Evolutionary conservation across 1,140 invertebrate genomes (phyloP).

Genomic region (Dysdera silvatica): DNA sequence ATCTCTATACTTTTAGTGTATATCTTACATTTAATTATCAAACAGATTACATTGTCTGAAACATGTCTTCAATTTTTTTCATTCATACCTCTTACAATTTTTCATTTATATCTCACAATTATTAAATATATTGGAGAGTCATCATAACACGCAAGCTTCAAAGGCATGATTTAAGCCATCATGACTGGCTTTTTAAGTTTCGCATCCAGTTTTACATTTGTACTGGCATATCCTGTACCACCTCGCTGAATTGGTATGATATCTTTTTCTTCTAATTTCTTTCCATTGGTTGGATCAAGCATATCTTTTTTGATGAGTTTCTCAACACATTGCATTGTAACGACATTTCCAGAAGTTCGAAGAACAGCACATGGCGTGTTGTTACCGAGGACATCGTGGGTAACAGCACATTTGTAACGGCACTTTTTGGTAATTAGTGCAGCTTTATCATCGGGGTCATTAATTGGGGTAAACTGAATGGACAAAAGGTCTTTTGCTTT

Average conservation of each 20-base stretch:
- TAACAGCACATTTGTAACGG: conserved; percentile 94
- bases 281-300: conserved; percentile 85
- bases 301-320: conserved; percentile 95
- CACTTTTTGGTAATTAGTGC: conserved; percentile 51
- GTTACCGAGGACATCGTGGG: conserved; percentile 90
- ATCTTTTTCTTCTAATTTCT: conserved; percentile 82
- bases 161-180: conserved; percentile 64
- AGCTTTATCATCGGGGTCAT: conserved; percentile 59
- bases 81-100: too few relatives aligned
- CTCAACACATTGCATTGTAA: conserved; percentile 93
- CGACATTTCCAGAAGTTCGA: conserved; percentile 83
- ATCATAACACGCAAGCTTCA: too few relatives aligned
- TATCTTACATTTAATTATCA: too few relatives aligned
- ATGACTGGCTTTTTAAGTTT: conserved; percentile 78
- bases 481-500: conserved; percentile 87
- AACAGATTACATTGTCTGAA: too few relatives aligned
- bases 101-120: too few relatives aligned
- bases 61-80: too few relatives aligned
- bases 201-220: conserved; percentile 72
- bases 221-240: conserved; percentile 86
- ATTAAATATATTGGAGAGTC: too few relatives aligned
- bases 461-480: conserved; percentile 86
- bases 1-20: too few relatives aligned
- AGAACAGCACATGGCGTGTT: conserved; percentile 87
- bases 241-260: conserved; percentile 89